These are phyloP conservation scores for Hyalella azteca DNA, from an alignment of 2,888 invertebrate genomes.

Conservation along the genomic window DNA sequence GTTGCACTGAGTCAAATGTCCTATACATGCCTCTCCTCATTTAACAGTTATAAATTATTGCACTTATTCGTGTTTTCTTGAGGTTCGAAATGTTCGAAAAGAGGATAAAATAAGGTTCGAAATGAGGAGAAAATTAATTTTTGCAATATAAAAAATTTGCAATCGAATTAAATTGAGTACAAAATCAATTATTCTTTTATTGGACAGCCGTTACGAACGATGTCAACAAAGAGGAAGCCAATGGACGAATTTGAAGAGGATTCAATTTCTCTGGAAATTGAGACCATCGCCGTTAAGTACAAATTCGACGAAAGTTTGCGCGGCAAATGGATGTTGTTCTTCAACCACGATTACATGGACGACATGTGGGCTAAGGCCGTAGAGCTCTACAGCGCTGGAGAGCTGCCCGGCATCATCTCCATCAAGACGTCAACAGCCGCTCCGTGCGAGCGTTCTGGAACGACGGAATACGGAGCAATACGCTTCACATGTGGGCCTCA, in stretches of 20 bases:
- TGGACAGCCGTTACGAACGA: too few species aligned
- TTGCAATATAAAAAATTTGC: too few species aligned
- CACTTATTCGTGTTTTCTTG: too few species aligned
- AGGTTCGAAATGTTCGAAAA: too few species aligned
- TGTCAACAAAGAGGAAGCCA: too few species aligned
- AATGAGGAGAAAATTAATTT: too few species aligned
- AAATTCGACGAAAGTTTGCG: not conserved
- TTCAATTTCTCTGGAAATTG: not conserved
- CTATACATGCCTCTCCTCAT: too few species aligned
- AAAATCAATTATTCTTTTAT: too few species aligned
- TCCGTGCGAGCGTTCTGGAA: not conserved
- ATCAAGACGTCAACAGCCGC: not conserved
- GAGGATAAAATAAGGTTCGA: too few species aligned
- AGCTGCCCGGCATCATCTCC: not conserved
- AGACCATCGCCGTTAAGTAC: not conserved
- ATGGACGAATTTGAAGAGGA: not conserved
- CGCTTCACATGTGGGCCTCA: not conserved
- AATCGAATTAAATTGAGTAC: too few species aligned
- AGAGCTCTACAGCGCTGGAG: not conserved
- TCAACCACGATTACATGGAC: not conserved
- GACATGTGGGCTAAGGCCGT: slow-evolving; percentile 1
- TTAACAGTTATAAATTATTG: too few species aligned
- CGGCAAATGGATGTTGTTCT: slow-evolving; percentile 19
- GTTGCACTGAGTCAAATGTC: too few species aligned
- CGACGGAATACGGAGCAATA: not conserved